These are phyloP conservation scores for Ahaetulla prasina DNA, from an alignment of 2,113 vertebrate genomes.

Conservation along the genomic window DNA sequence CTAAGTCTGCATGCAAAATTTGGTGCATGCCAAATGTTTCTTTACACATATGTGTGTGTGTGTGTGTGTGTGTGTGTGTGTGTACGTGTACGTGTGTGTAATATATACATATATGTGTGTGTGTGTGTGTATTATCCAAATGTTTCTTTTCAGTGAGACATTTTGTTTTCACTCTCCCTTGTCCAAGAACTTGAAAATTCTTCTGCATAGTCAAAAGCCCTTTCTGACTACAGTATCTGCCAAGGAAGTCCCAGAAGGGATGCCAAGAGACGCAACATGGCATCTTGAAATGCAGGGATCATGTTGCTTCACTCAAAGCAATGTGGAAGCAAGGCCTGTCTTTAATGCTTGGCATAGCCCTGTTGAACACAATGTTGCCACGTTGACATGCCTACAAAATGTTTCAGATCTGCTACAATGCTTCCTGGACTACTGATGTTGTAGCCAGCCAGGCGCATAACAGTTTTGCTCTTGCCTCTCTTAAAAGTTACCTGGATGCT, in stretches of 20 bases:
- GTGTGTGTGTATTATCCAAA: too few species aligned
- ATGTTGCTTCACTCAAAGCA: not conserved
- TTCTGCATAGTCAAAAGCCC: not conserved
- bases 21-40: not conserved
- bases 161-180: not conserved
- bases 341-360: not conserved
- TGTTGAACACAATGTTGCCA: not conserved
- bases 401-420: not conserved
- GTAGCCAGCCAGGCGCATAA: not conserved
- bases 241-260: not conserved
- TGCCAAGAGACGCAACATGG: not conserved
- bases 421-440: not conserved
- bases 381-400: not conserved
- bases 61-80: too few species aligned
- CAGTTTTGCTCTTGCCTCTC: not conserved
- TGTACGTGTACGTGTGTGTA: too few species aligned
- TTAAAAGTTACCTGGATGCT: not conserved
- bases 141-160: not conserved
- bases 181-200: not conserved
- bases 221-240: not conserved
- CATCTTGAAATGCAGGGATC: not conserved
- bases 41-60: too few species aligned
- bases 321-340: not conserved
- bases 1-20: not conserved
- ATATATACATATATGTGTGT: too few species aligned